Evolutionary conservation across 2,113 vertebrate species (phyloP), one percentile per base, ranked within the genome.

Genomic region (Melanerpes formicivorus): DNA sequence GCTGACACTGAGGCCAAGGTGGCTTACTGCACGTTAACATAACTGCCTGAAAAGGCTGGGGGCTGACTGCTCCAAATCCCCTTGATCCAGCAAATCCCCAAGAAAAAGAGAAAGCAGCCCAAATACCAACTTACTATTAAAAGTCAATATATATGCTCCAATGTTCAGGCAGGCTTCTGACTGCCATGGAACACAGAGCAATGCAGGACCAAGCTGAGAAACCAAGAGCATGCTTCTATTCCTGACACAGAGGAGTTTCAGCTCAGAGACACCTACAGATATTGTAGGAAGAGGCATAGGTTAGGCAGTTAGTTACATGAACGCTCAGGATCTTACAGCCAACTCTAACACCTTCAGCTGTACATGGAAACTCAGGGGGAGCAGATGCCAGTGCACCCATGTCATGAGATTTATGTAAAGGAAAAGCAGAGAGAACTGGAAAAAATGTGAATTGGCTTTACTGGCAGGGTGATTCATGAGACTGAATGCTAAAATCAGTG

Each of bases 401-500:
- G 46, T 56, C 69, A 93, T 5, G 10, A 85, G 75, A 66, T 92
- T 70, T 77, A 29, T 72, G 19, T 37, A 52, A 69, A 88, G 80
- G 67, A 87, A 94, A 91, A 95, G 59, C 70, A 72, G 44, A 78
- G 27, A 62, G 77, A 94, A 93, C 54, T 94, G 93, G 88, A 69
- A 95, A 87, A 91, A 86, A 50, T 40, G 34, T 65, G 52, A 86
- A 72, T 80, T 79, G 37, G 70, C 73, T 69, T 88, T 88, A 44
- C 27, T 88, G 80, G 34, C 70, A 91, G 58, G 23, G 65, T 95
- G 92, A 95, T 91, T 95, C 92, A 93, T 34, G 15, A 37, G 72
- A 65, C 48, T 70, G 56, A 78, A 21, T 78, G 62, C 65, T 88
- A 48, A 91, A 93, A 88, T 84, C 87, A 77, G 50, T 73, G 55